These are phyloP conservation scores for Drosophila pseudoananassae DNA, from an alignment of 1,140 invertebrate species.

Conservation along the genomic window DNA sequence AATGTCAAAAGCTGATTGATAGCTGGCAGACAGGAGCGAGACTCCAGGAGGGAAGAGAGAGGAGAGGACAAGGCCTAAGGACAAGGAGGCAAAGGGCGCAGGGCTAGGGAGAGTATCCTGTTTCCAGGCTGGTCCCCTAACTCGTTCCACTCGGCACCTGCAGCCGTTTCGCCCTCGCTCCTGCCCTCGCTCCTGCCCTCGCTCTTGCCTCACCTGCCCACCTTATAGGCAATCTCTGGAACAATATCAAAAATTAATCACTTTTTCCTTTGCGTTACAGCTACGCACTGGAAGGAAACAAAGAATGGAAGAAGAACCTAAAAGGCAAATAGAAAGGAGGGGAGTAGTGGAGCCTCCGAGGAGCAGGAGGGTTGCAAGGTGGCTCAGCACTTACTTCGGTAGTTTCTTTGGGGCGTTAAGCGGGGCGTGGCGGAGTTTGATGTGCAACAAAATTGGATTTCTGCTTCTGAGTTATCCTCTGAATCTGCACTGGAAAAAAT, in stretches of 20 bases:
- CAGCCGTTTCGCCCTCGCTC: conserved; percentile 5
- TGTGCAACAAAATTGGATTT: conserved; percentile 83
- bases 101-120: conserved; percentile 55
- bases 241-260: conserved; percentile 83
- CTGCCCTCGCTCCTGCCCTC: background rate
- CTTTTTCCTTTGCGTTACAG: conserved; percentile 69
- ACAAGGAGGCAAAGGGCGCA: background rate
- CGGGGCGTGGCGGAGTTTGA: conserved; percentile 76
- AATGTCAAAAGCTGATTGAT: conserved; percentile 83
- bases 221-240: conserved; percentile 61
- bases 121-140: conserved; percentile 46
- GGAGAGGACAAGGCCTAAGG: background rate
- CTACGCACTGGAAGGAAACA: conserved; percentile 52
- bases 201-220: background rate
- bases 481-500: conserved; percentile 1
- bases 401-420: conserved; percentile 76
- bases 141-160: conserved; percentile 59
- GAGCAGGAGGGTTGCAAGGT: background rate
- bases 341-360: background rate
- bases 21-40: conserved; percentile 72
- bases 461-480: conserved; percentile 24
- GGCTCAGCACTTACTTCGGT: conserved; percentile 58
- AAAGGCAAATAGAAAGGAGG: conserved; percentile 22
- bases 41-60: background rate
- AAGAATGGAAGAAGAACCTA: conserved; percentile 12